phyloP scores from a whole-genome alignment of 2,113 vertebrate genomes.

The Buteo buteo region DNA sequence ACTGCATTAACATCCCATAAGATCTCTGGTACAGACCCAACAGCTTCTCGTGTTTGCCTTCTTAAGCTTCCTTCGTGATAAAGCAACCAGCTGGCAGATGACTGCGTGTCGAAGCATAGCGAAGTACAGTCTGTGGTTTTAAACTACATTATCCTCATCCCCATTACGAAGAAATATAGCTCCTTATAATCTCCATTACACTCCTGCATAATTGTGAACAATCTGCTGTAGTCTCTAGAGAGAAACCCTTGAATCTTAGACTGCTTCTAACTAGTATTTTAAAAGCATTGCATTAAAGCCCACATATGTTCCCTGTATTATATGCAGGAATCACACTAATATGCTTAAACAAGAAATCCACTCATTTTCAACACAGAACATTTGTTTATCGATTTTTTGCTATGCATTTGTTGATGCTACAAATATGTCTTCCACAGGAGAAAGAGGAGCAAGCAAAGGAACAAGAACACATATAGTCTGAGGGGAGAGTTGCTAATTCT shows the following conservation, averaged over 20 bases:
- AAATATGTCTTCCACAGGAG: not conserved
- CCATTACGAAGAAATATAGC: not conserved
- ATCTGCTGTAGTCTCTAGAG: not conserved
- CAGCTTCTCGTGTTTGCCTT: not conserved
- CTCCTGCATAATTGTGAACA: not conserved
- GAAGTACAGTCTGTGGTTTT: not conserved
- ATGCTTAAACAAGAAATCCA: not conserved
- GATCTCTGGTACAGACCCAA: not conserved
- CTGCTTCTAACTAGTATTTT: not conserved
- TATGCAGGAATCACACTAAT: not conserved
- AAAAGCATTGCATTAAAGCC: not conserved
- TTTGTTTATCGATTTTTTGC: not conserved
- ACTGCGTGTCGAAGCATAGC: not conserved
- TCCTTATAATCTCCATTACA: not conserved
- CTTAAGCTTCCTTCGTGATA: not conserved
- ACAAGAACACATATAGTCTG: not conserved
- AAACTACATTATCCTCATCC: not conserved
- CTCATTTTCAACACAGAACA: not conserved
- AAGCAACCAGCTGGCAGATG: not conserved
- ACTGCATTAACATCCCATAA: rapidly evolving
- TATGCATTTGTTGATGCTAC: not conserved
- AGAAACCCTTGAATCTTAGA: not conserved
- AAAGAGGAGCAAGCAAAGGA: not conserved
- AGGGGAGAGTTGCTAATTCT: not conserved
- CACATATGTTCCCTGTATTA: rapidly evolving